Base-by-base conservation (phyloP, 2,113 vertebrate species). In the Poeciliopsis turrubarensis region DNA sequence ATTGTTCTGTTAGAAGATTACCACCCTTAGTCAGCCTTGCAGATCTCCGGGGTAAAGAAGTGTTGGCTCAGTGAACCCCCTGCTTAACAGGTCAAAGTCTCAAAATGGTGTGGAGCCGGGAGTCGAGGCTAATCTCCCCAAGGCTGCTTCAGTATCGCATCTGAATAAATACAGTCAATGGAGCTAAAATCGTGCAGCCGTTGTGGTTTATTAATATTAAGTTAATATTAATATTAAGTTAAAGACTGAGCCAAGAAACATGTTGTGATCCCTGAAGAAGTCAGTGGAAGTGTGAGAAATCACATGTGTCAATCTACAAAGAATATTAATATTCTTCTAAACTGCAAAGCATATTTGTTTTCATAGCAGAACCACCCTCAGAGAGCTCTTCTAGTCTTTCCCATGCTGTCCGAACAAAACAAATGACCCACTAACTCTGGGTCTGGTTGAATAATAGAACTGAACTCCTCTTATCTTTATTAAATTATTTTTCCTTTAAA, bases 61-160 rank as follows among this genome's bases (percentile, higher is more conserved):
- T 70, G 70, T 83, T 73, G 60, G 78, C 81, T 31, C 13, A 32
- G 51, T 74, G 66, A 61, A 31, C 25, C 27, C 30, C n/a, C 81
- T 86, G 79, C 78, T 91, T 91, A 83, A 82, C 76, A 64, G 89
- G 88, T 87, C 82, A 86, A 76, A 78, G 88, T 89, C 85, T 80
- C 79, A 81, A 88, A 90, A 84, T 82, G 85, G 63, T 72, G 89
- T 77, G 69, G 68, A 60, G 79, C 65, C 60, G 64, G 71, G 75
- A 65, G 78, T 68, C 83, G 70, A 75, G 70, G 37, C 13, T 87
- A 85, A 86, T 86, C 90, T 89, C 83, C 86, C 87, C 82, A 80
- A 69, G 80, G 78, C 77, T 83, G 82, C 79, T 85, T 84, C 84
- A 77, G 89, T 68, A 26, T 79, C 65, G 75, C 79, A 68, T 89